Evolutionary conservation across 2,113 vertebrate species (phyloP).

Genomic region (Tonatia bakeri): DNA sequence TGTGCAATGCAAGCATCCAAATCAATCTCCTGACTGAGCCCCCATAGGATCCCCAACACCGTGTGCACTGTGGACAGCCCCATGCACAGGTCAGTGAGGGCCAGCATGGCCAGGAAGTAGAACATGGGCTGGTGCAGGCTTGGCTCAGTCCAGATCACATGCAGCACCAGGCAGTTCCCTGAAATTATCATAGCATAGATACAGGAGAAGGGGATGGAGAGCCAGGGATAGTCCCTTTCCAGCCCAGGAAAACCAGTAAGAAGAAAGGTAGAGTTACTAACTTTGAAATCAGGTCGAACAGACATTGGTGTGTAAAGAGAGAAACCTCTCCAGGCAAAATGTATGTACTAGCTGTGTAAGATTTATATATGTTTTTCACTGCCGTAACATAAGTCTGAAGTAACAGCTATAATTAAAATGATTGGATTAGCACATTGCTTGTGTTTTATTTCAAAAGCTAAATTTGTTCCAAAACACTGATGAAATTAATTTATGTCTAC

Average conservation of each 20-base stretch:
- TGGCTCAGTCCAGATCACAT: background rate
- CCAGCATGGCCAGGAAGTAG: no score
- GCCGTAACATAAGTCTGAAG: background rate
- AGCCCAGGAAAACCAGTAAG: background rate
- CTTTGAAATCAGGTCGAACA: background rate
- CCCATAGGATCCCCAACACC: no score
- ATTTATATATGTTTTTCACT: background rate
- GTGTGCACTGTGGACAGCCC: no score
- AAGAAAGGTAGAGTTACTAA: background rate
- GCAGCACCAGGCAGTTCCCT: conserved; percentile 7
- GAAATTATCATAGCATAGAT: background rate
- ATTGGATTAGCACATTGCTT: background rate
- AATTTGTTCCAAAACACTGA: background rate
- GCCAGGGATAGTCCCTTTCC: background rate
- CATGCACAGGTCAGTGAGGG: no score
- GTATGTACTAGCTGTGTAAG: background rate
- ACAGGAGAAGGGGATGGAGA: conserved; percentile 30
- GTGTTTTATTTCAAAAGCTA: background rate
- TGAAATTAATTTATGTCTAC: background rate
- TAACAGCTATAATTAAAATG: background rate
- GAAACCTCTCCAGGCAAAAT: background rate
- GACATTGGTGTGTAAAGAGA: background rate
- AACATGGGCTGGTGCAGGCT: background rate
- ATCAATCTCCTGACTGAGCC: no score
- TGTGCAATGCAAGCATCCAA: background rate